Evolutionary conservation across 1,140 invertebrate genomes (phyloP).

Genomic region (Cotesia typhae): DNA sequence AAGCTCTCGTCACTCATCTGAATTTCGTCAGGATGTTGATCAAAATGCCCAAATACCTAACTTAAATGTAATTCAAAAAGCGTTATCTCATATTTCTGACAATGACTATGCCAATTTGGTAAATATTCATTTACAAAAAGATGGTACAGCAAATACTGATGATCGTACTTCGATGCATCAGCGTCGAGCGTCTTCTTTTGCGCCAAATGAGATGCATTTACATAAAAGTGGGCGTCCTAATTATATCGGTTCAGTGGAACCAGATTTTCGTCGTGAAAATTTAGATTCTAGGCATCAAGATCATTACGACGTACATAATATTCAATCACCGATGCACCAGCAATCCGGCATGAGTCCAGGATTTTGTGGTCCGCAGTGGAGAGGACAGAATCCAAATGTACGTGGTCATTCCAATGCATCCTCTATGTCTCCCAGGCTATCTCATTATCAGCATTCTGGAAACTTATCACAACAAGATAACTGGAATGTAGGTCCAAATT

Average conservation of each 20-base stretch:
- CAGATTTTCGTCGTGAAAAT: constrained; percentile 13
- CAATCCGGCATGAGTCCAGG: constrained; percentile 28
- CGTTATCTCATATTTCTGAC: constrained; percentile 36
- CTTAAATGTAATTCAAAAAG: constrained; percentile 34
- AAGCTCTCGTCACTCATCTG: constrained; percentile 43
- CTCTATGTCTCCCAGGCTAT: constrained; percentile 26
- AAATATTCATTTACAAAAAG: constrained; percentile 25
- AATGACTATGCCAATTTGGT: constrained; percentile 32
- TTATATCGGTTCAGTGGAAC: not conserved
- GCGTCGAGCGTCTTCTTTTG: constrained; percentile 3
- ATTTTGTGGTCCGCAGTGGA: constrained; percentile 26
- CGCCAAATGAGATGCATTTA: not conserved
- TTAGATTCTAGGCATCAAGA: constrained; percentile 31
- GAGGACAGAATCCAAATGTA: constrained; percentile 33
- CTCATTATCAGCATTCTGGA: constrained; percentile 1
- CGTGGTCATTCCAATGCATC: constrained; percentile 11
- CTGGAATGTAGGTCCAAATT: constrained; percentile 39
- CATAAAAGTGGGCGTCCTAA: not conserved
- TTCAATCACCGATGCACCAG: constrained; percentile 29
- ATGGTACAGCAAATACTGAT: constrained; percentile 14
- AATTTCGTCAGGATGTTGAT: constrained; percentile 13
- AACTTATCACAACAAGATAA: constrained; percentile 31
- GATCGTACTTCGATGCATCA: constrained; percentile 29
- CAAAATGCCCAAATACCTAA: constrained; percentile 18
- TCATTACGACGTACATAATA: constrained; percentile 26